Percentiles rank a stretch among this genome's conserved stretches.
Conservation (phyloP, 2,888 invertebrate species). For the Holacanthella duospinosa region DNA sequence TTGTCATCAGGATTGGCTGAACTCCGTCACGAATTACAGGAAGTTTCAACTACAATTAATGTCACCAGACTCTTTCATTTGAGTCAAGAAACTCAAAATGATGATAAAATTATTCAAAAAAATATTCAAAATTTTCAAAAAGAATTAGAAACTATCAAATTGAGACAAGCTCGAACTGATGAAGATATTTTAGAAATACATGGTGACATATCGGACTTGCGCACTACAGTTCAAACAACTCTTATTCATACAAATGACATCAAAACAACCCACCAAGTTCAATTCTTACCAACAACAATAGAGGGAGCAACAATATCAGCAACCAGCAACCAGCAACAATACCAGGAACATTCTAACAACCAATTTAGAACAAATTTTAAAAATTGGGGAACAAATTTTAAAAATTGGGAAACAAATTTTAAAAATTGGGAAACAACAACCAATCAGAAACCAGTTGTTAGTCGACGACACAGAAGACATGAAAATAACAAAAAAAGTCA, state of each 20-base stretch:
- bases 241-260: no score
- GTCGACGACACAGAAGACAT: not conserved
- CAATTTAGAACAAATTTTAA: not conserved
- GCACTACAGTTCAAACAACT: no score
- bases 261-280: no score
- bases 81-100: slow-evolving; percentile 20
- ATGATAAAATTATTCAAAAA: slow-evolving; percentile 15
- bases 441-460: not conserved
- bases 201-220: slow-evolving; percentile 26
- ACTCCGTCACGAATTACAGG: slow-evolving; percentile 22
- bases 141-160: slow-evolving; percentile 21
- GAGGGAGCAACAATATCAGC: not conserved
- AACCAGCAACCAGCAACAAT: not conserved
- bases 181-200: slow-evolving; percentile 25
- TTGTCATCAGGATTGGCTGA: slow-evolving; percentile 24
- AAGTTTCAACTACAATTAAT: slow-evolving; percentile 28
- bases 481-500: not conserved
- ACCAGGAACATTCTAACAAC: not conserved
- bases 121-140: slow-evolving; percentile 22
- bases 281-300: no score
- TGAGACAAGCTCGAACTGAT: slow-evolving; percentile 19
- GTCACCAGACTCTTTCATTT: slow-evolving; percentile 25
- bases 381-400: not conserved
- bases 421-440: not conserved
- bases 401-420: not conserved